Evolutionary conservation across 2,113 vertebrate species (phyloP), one percentile per base, ranked within the genome.

Genomic region (Callorhinus ursinus): DNA sequence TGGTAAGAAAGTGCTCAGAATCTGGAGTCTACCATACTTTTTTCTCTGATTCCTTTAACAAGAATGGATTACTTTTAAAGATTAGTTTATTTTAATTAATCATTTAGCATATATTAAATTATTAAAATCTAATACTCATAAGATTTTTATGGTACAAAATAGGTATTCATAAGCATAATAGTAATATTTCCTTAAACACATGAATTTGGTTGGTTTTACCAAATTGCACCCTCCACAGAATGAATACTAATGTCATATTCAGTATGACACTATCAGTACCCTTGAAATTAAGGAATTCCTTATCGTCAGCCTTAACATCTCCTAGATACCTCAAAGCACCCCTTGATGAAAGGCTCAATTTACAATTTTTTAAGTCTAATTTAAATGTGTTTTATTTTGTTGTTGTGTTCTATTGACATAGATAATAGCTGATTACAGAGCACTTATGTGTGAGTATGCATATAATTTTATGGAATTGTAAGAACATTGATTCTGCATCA

Each of bases 91-190:
- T 85, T n/a, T 53, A 13, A 71, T 42, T 11, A 65, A 33, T 21
- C n/a, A 51, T 65, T 79, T 53, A 26, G 36, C 71, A 79, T 61
- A 72, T 59, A 28, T 57, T 71, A 67, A 95, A 88, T 91, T 79
- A 79, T 83, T 82, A 79, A 59, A 61, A 24, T 22, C 15, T 80
- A 92, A 80, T 15, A 22, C 7, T 67, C 10, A 10, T 24, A 85
- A 39, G 12, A 76, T 74, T 59, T 55, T 63, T 83, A 90, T 65
- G 69, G 5, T 71, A 13, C 16, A 88, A 88, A 80, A 79, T 7
- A 59, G 6, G 2, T 15, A 57, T 10, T 61, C 42, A 83, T 26
- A 46, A 71, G 63, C 39, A 53, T 5, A 92, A 67, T 49, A 22
- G 88, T 49, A 59, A 18, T 39, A 81, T 39, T 80, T 74, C 59